phyloP scores from a whole-genome alignment of 2,113 vertebrate genomes.

The Eulemur rufifrons region DNA sequence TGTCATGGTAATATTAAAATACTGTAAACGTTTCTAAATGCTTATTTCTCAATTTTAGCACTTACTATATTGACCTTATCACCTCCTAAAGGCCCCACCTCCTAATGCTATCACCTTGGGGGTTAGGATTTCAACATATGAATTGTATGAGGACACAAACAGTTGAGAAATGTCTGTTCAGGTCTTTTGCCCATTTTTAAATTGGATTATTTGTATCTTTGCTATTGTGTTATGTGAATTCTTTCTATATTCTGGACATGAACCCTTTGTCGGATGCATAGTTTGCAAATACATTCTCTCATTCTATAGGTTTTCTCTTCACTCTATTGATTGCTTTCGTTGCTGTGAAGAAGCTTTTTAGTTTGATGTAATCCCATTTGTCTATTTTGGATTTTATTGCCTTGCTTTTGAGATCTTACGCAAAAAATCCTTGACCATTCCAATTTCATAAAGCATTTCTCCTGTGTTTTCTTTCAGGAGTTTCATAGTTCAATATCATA shows the following conservation, averaged over 20 bases:
- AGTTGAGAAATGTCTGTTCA: background rate
- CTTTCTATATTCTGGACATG: background rate
- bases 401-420: background rate
- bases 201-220: background rate
- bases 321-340: background rate
- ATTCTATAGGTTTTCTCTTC: background rate
- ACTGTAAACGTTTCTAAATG: background rate
- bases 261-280: background rate
- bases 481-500: background rate
- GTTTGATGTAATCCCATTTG: background rate
- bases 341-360: background rate
- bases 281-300: background rate
- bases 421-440: background rate
- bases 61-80: background rate
- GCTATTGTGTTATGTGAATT: background rate
- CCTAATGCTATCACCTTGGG: background rate
- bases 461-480: background rate
- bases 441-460: background rate
- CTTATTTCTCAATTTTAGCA: background rate
- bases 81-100: background rate
- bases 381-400: background rate
- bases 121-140: background rate
- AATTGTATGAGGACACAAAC: background rate
- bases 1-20: background rate
- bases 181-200: too few species aligned